Evolutionary conservation across 2,113 vertebrate genomes (phyloP).

Genomic region (Peucedramus taeniatus): DNA sequence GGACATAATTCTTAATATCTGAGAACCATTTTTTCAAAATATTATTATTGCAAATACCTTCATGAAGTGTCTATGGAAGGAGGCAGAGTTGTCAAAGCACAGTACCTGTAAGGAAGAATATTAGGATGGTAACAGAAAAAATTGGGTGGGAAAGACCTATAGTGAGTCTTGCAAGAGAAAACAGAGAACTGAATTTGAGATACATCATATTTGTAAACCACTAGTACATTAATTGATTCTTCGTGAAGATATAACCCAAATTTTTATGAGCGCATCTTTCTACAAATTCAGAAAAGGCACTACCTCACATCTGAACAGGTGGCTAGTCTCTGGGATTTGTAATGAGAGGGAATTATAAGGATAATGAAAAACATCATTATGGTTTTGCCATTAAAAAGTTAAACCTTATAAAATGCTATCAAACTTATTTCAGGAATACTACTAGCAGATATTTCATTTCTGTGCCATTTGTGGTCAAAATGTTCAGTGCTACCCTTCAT

Average conservation of each 20-base stretch:
- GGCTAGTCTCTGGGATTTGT: not conserved
- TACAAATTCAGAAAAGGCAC: not conserved
- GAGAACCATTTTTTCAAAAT: not conserved
- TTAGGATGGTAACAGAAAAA: not conserved
- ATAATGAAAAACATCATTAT: not conserved
- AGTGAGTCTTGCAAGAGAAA: not conserved
- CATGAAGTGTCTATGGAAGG: not conserved
- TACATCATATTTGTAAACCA: not conserved
- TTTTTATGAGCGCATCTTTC: not conserved
- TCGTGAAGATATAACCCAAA: not conserved
- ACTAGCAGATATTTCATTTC: not conserved
- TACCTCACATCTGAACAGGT: not conserved
- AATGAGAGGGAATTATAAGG: not conserved
- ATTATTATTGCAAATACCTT: not conserved
- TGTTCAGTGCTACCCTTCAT: not conserved
- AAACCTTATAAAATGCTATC: not conserved
- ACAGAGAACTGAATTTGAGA: not conserved
- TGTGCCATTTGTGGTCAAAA: not conserved
- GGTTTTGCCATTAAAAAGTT: not conserved
- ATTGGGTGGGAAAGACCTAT: not conserved
- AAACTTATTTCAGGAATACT: not conserved
- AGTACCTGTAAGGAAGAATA: not conserved
- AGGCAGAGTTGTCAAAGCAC: not conserved
- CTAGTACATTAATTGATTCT: not conserved
- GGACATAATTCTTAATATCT: not conserved